These are phyloP conservation scores for Lanius ludovicianus DNA, from an alignment of 2,113 vertebrate species.

Conservation along the genomic window DNA sequence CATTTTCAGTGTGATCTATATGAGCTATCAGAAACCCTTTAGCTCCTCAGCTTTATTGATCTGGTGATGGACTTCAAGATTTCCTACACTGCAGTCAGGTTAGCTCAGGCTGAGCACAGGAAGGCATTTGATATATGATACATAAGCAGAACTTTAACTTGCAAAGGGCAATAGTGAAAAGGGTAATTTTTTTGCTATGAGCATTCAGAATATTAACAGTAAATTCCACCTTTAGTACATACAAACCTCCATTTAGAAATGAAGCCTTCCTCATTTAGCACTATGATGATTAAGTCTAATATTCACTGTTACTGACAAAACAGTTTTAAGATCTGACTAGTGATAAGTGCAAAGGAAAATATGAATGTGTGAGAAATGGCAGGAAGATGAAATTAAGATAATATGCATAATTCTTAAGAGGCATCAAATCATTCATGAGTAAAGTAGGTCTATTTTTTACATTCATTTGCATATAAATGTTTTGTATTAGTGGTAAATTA, in stretches of 20 bases:
- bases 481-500: conserved; percentile 1
- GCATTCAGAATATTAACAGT: not conserved
- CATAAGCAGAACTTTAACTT: not conserved
- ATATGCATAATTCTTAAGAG: conserved; percentile 6
- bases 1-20: not conserved
- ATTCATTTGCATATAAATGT: conserved; percentile 41
- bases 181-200: not conserved
- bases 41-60: not conserved
- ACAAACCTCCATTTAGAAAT: not conserved
- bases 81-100: not conserved
- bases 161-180: not conserved
- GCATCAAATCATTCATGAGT: not conserved
- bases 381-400: conserved; percentile 34
- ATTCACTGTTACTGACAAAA: conserved; percentile 15
- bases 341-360: conserved; percentile 19
- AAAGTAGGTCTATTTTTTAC: conserved; percentile 30
- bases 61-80: not conserved
- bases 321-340: not conserved
- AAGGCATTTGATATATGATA: not conserved
- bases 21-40: not conserved
- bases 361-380: not conserved
- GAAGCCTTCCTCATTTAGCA: not conserved
- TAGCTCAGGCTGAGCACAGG: not conserved
- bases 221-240: not conserved
- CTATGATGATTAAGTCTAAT: not conserved